phyloP scores from a whole-genome alignment of 1,140 invertebrate species.

The Atta cephalotes region DNA sequence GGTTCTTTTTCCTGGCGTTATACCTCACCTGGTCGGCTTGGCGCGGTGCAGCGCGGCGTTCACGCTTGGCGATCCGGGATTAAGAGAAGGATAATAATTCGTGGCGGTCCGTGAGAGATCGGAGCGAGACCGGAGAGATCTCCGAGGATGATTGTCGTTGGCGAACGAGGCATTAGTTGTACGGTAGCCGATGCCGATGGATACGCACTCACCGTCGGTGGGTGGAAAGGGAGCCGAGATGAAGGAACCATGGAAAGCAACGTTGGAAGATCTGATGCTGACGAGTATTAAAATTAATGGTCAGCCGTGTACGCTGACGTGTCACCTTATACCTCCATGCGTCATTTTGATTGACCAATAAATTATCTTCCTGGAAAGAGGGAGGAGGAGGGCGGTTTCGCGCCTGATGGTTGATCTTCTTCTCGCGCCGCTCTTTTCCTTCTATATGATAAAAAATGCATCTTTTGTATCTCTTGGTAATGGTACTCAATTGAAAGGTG shows the following conservation, averaged over 20 bases:
- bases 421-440: constrained; percentile 59
- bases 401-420: constrained; percentile 60
- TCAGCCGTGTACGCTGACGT: constrained; percentile 83
- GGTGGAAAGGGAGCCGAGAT: constrained; percentile 57
- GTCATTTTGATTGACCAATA: constrained; percentile 86
- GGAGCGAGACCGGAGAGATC: constrained; percentile 69
- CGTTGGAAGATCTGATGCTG: constrained; percentile 80
- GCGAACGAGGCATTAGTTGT: constrained; percentile 78
- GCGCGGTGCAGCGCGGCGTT: neutral
- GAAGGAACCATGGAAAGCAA: constrained; percentile 66
- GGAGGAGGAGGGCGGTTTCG: constrained; percentile 23
- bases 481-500: neutral
- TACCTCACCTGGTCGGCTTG: constrained; percentile 13
- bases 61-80: constrained; percentile 54
- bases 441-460: constrained; percentile 55
- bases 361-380: constrained; percentile 79
- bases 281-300: constrained; percentile 85
- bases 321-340: constrained; percentile 86
- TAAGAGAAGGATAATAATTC: constrained; percentile 76
- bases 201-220: constrained; percentile 65
- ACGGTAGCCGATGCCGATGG: constrained; percentile 82
- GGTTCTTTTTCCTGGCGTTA: constrained; percentile 53
- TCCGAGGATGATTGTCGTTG: constrained; percentile 79
- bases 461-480: constrained; percentile 41
- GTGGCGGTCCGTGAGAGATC: constrained; percentile 71